Base-by-base conservation (phyloP, 2,888 invertebrate species). In the Andrena bucephala region DNA sequence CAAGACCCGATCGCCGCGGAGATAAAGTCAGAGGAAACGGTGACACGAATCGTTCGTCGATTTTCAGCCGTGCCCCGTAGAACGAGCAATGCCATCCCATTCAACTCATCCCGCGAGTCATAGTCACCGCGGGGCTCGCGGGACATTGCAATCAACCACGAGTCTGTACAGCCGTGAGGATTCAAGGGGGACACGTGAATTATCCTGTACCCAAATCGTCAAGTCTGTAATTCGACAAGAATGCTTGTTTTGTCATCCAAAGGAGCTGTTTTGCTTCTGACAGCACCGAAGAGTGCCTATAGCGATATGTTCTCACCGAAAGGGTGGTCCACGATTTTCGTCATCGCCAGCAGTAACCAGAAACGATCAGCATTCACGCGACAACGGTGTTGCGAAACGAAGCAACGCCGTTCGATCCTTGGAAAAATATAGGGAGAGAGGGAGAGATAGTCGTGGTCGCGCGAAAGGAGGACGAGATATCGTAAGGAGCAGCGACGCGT, bases 391-490 rank as follows among this genome's bases (percentile, higher is more conserved):
- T 60, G 27, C 69, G 74, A 70, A 62, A 60, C 20, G 67, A 10
- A 42, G 31, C 50, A 16, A 31, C 52, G 27, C 6, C 50, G 52
- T n/a, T 57, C 57, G 69, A 79, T 79, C 72, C 69, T 60, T 36
- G 16, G 65, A 62, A 36, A 78, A 81, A 73, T 52, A 57, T 24
- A 27, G 24, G 24, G 10, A 57, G 27, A 57, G 29, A 29, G 16
- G 8, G 42, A 8, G 52, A 33, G 10, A 76, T 59, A 68, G 63
- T n/a, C 59, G 54, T 50, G 69, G n/a, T 33, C n/a, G 62, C 33
- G 59, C 59, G 60, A 67, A 77, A 77, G 57, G 82, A 68, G 78
- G 71, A 67, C 77, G 65, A 71, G 82, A 68, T 82, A 83, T 69
- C 81, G 69, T 60, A 65, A 52, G 72, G 68, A 81, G 80, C 78